phyloP scores from a whole-genome alignment of 2,888 invertebrate genomes.

The Kuschelorhynchus macadamiae region DNA sequence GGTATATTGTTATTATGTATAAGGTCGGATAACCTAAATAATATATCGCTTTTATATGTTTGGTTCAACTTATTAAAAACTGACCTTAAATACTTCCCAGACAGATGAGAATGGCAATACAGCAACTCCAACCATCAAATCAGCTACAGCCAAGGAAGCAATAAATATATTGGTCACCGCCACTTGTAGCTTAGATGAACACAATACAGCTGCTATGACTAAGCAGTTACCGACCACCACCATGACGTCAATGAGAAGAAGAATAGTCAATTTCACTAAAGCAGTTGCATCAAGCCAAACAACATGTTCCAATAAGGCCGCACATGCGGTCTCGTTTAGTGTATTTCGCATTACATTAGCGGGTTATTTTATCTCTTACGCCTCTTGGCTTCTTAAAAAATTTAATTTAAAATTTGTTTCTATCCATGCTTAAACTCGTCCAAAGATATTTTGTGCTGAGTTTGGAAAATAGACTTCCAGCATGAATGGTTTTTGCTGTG shows the following conservation, averaged over 20 bases:
- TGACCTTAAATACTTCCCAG: slow-evolving; percentile 91
- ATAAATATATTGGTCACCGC: slow-evolving; percentile 98
- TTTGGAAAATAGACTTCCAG: too few relatives aligned
- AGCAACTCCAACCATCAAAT: slow-evolving; percentile 94
- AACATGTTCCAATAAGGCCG: slow-evolving; percentile 84
- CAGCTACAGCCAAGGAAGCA: slow-evolving; percentile 95
- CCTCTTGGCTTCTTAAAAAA: slow-evolving; percentile 1
- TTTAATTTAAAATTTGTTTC: slow-evolving; percentile 7
- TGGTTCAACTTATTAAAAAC: too few relatives aligned
- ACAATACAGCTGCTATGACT: slow-evolving; percentile 93
- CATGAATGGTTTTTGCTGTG: too few relatives aligned
- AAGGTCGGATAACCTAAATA: too few relatives aligned
- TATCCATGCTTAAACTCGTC: background rate
- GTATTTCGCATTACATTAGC: slow-evolving; percentile 75
- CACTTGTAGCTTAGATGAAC: slow-evolving; percentile 86
- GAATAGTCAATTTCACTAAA: slow-evolving; percentile 81
- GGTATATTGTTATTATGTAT: too few relatives aligned
- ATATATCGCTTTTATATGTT: too few relatives aligned
- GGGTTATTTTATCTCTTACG: slow-evolving; percentile 30
- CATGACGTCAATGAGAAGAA: slow-evolving; percentile 88
- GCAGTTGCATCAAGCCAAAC: slow-evolving; percentile 86
- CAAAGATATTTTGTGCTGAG: too few relatives aligned
- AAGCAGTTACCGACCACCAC: slow-evolving; percentile 93
- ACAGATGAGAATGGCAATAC: slow-evolving; percentile 97
- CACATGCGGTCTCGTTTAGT: slow-evolving; percentile 87